Evolutionary conservation across 2,888 invertebrate genomes (phyloP).

Genomic region (Drosophila anomelani): DNA sequence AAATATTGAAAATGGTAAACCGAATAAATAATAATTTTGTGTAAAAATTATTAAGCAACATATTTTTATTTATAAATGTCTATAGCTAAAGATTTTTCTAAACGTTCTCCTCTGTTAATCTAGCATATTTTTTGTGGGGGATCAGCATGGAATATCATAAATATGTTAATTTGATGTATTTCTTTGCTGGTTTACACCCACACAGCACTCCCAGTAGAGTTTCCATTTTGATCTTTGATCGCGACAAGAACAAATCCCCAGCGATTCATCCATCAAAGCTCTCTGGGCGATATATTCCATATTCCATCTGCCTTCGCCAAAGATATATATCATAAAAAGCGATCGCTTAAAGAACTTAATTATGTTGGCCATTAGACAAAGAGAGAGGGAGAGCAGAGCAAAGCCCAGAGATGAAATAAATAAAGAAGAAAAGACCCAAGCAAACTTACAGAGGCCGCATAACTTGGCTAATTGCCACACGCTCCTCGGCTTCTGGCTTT

Average conservation of each 20-base stretch:
- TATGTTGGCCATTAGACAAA: constrained; percentile 63
- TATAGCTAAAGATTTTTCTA: constrained; percentile 7
- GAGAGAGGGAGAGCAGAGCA: constrained; percentile 18
- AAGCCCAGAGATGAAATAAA: constrained; percentile 36
- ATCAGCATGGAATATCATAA: neutral
- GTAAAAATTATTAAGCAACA: constrained; percentile 6
- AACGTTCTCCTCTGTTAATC: neutral
- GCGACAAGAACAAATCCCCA: constrained; percentile 36
- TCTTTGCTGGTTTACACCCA: constrained; percentile 50
- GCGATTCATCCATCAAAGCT: constrained; percentile 26
- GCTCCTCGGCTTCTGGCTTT: constrained; percentile 48
- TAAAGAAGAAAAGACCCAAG: constrained; percentile 28
- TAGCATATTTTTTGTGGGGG: neutral
- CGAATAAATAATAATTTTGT: neutral
- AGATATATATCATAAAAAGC: constrained; percentile 57
- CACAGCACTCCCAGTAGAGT: constrained; percentile 22
- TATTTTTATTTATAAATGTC: constrained; percentile 5
- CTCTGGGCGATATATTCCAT: constrained; percentile 18
- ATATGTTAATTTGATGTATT: constrained; percentile 23
- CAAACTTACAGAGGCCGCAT: constrained; percentile 53
- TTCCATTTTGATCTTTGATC: constrained; percentile 34
- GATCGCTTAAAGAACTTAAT: constrained; percentile 62
- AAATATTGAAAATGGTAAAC: neutral
- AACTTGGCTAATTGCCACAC: constrained; percentile 80
- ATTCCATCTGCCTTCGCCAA: constrained; percentile 15